These are phyloP conservation scores for Apamea monoglypha DNA, from an alignment of 2,888 invertebrate species.

Conservation along the genomic window DNA sequence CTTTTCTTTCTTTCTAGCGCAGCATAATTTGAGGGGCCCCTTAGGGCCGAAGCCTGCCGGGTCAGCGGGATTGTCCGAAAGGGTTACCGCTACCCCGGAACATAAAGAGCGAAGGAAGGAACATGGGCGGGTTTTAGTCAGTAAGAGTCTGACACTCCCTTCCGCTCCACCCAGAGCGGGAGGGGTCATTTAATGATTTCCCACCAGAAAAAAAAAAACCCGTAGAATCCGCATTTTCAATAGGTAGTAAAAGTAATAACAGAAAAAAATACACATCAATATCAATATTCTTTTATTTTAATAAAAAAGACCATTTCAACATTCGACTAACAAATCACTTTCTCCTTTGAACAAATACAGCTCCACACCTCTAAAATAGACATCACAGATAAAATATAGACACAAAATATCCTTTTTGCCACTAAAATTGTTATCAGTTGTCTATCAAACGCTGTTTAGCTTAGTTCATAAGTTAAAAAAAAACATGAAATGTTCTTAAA, in stretches of 20 bases:
- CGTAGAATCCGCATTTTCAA: neutral
- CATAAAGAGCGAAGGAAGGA: no score
- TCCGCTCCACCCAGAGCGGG: no score
- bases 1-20: no score
- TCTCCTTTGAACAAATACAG: constrained; percentile 79
- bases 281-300: constrained; percentile 82
- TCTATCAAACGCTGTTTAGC: constrained; percentile 71
- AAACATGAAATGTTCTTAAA: constrained; percentile 9
- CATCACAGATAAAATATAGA: constrained; percentile 89
- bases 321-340: constrained; percentile 80
- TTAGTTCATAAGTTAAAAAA: constrained; percentile 20
- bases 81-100: no score
- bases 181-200: no score
- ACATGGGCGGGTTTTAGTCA: no score
- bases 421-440: constrained; percentile 74
- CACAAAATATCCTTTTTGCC: constrained; percentile 82
- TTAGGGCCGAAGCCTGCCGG: no score
- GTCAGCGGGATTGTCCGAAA: no score
- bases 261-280: constrained; percentile 64
- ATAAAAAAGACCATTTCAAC: constrained; percentile 83
- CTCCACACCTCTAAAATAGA: constrained; percentile 84
- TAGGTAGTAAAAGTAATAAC: neutral
- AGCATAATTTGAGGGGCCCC: no score
- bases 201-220: no score
- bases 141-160: no score